A percentile compares a stretch with the other conserved stretches of the same genome.
Conservation (phyloP, 2,888 invertebrate species). For the Latrodectus elegans region DNA sequence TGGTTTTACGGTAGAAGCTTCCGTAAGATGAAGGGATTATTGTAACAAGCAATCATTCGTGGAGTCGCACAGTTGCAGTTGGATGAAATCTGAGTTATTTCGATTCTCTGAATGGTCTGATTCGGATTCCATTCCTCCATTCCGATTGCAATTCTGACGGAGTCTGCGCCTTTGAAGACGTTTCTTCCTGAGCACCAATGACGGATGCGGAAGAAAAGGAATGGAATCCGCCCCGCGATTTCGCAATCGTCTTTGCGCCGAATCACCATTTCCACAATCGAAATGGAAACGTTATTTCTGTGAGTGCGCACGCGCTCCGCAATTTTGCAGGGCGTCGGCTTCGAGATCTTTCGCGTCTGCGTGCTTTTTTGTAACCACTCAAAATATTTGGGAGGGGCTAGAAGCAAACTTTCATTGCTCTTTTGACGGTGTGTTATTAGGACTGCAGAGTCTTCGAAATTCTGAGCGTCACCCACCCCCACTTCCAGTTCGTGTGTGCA, state of each 20-base stretch:
- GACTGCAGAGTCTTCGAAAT: slow-evolving; percentile 1
- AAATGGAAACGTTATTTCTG: slow-evolving; percentile 55
- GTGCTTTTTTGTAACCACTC: slow-evolving; percentile 11
- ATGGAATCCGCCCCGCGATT: slow-evolving; percentile 34
- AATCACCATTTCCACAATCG: slow-evolving; percentile 62
- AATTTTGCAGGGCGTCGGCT: slow-evolving; percentile 21
- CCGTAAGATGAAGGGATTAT: too few species aligned
- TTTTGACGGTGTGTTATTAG: background rate
- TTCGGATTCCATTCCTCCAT: slow-evolving; percentile 3
- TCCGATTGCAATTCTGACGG: background rate
- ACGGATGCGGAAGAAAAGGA: slow-evolving; percentile 18
- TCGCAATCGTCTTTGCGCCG: slow-evolving; percentile 16
- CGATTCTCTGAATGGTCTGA: slow-evolving; percentile 4
- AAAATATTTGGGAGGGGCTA: slow-evolving; percentile 47
- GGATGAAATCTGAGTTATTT: background rate
- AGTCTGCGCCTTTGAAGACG: slow-evolving; percentile 6
- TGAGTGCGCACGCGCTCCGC: slow-evolving; percentile 25
- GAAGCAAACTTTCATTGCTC: slow-evolving; percentile 3
- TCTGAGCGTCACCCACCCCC: background rate
- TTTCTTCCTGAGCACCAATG: slow-evolving; percentile 42
- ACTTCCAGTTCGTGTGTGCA: background rate
- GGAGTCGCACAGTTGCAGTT: background rate
- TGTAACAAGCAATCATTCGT: too few species aligned
- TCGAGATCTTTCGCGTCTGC: slow-evolving; percentile 5
- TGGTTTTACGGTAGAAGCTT: too few species aligned